Conservation (phyloP, 2,797 vertebrate species). For the Cryptoblepharus egeriae region DNA sequence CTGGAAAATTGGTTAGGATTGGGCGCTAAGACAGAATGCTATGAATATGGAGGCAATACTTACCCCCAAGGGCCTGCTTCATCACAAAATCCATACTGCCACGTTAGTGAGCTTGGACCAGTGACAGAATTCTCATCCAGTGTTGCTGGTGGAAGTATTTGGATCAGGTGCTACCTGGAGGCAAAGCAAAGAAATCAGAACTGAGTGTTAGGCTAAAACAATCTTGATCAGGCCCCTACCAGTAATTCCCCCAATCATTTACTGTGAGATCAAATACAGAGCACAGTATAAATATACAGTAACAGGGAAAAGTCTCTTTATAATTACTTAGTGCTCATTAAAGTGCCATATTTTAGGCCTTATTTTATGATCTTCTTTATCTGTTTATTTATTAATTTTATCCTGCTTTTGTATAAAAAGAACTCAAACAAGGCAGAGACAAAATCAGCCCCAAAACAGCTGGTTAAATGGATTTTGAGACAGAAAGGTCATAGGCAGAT, state of each 20-base stretch:
- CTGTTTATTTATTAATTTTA: too few relatives aligned
- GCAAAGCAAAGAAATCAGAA: background rate
- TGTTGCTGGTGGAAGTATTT: constrained; percentile 16
- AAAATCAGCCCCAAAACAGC: background rate
- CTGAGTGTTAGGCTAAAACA: background rate
- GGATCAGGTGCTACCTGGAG: constrained; percentile 59
- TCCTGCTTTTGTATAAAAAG: background rate
- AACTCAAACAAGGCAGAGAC: too few relatives aligned
- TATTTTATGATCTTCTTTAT: background rate
- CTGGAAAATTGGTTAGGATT: too few relatives aligned
- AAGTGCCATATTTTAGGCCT: background rate
- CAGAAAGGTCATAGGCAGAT: background rate
- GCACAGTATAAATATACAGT: too few relatives aligned
- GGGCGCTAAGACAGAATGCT: background rate
- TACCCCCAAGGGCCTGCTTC: constrained; percentile 97
- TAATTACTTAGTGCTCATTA: background rate
- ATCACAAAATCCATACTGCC: constrained; percentile 96
- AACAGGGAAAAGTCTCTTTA: background rate
- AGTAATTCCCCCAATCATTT: background rate
- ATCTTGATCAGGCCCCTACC: background rate
- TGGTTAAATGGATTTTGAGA: background rate
- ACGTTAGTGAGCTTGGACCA: constrained; percentile 68
- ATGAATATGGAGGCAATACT: constrained; percentile 59
- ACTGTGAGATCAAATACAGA: background rate
- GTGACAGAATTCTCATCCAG: constrained; percentile 79